Evolutionary conservation across 2,888 invertebrate species (phyloP).

Genomic region (Antheraea assamensis): DNA sequence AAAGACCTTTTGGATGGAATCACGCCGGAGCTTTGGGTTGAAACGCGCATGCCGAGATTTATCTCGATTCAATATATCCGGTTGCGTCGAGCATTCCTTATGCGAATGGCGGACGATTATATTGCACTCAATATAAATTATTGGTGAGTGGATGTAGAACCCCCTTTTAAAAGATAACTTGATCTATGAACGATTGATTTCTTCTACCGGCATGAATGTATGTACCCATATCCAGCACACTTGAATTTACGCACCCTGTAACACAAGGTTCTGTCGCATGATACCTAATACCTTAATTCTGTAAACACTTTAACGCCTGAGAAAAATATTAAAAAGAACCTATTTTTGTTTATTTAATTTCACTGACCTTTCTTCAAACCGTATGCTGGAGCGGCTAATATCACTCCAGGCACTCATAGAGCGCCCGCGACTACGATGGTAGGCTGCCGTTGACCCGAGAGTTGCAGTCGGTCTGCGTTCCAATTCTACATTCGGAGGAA

Average conservation of each 20-base stretch:
- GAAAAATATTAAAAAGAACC: background rate
- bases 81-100: conserved; percentile 62
- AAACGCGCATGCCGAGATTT: conserved; percentile 62
- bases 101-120: conserved; percentile 47
- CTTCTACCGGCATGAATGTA: conserved; percentile 40
- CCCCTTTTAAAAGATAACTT: conserved; percentile 30
- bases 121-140: conserved; percentile 38
- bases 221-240: conserved; percentile 34
- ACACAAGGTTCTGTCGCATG: conserved; percentile 32
- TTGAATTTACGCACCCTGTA: conserved; percentile 27
- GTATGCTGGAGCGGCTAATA: conserved; percentile 91
- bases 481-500: conserved; percentile 81
- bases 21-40: conserved; percentile 28
- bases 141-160: conserved; percentile 63
- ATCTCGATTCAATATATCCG: conserved; percentile 42
- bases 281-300: conserved; percentile 39
- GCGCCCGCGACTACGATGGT: conserved; percentile 83
- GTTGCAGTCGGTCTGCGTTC: conserved; percentile 74
- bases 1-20: conserved; percentile 41
- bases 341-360: conserved; percentile 19
- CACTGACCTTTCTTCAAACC: conserved; percentile 88
- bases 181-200: conserved; percentile 26
- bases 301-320: background rate
- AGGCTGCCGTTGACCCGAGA: conserved; percentile 68
- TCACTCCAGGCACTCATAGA: conserved; percentile 96